Conservation (phyloP, 1,140 invertebrate genomes). For the Heliconius himera region DNA sequence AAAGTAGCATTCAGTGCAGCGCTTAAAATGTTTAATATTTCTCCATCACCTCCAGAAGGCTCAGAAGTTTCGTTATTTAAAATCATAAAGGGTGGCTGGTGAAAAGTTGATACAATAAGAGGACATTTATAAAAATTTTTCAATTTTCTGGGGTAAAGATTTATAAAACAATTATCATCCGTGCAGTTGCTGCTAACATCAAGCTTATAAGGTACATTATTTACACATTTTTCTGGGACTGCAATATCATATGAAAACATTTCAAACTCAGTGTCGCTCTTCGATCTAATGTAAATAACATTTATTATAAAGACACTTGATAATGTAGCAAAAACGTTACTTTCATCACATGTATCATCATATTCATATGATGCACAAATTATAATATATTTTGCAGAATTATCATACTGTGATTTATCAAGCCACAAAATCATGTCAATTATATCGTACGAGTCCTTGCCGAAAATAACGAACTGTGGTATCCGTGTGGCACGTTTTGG, state of each 20-base stretch:
- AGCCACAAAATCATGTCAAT: slow-evolving; percentile 50
- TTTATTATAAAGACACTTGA: slow-evolving; percentile 46
- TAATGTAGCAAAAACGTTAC: slow-evolving; percentile 48
- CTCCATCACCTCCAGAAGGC: slow-evolving; percentile 52
- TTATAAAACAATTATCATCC: slow-evolving; percentile 51
- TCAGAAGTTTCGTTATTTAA: slow-evolving; percentile 45
- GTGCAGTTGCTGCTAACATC: slow-evolving; percentile 40
- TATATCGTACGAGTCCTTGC: slow-evolving; percentile 50
- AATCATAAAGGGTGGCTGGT: slow-evolving; percentile 64
- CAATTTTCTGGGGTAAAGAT: slow-evolving; percentile 50
- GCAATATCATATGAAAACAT: slow-evolving; percentile 52
- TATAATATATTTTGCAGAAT: slow-evolving; percentile 55
- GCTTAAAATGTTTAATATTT: slow-evolving; percentile 50
- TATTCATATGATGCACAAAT: slow-evolving; percentile 46
- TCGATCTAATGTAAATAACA: slow-evolving; percentile 50
- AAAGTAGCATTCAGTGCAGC: slow-evolving; percentile 58
- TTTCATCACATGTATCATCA: slow-evolving; percentile 51
- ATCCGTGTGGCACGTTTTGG: slow-evolving; percentile 26
- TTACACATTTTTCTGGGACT: slow-evolving; percentile 49
- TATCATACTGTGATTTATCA: slow-evolving; percentile 47
- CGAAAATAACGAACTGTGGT: slow-evolving; percentile 59
- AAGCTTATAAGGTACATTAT: slow-evolving; percentile 41
- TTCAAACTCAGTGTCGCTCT: slow-evolving; percentile 29
- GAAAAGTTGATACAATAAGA: slow-evolving; percentile 56
- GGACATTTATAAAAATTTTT: slow-evolving; percentile 55